Evolutionary conservation across 2,113 vertebrate species (phyloP), one percentile per base, ranked within the genome.

Genomic region (Uria lomvia): DNA sequence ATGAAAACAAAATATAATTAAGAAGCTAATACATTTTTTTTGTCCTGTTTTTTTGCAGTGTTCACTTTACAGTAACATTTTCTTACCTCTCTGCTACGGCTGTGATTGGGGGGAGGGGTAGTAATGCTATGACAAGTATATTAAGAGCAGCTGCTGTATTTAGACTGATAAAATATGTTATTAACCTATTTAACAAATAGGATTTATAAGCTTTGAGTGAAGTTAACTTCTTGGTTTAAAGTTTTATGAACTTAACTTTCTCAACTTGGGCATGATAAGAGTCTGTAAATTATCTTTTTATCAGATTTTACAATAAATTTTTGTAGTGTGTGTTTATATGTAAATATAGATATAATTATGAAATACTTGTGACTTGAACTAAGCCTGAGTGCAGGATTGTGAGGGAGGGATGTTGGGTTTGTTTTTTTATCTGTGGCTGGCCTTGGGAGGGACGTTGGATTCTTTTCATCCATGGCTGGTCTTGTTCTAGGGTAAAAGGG

Each of bases 141-240:
- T 34, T 80, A 80, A 86, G 38, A 81, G 43, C 59, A 91, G 32
- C 50, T 93, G 34, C 60, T 83, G 40, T 70, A 5, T 84, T 96
- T 88, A 74, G 94, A 65, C 63, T 92, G 47, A 72, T 92, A 29
- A 80, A 86, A 11, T 71, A 60, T 89, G 21, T 84, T 94, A 85
- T 67, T 95, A 94, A 88, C 65, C 47, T 94, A 23, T 95, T 91
- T 87, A 86, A 83, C 58, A 92, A 86, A 34, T 20, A 72, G 75
- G 36, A 88, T 71, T 88, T 86, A 26, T 65, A 84, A 88, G 40
- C 53, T 89, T 84, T 74, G 75, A n/a, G 29, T 86, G 52, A 92
- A 86, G 29, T 49, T 80, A 63, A 84, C 68, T 19, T 72, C 29
- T 84, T 38, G 22, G 19, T 75, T 88, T 91, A 45, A 89, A 87